Base-by-base conservation (phyloP, 2,113 vertebrate species). In the Sterna hirundo region DNA sequence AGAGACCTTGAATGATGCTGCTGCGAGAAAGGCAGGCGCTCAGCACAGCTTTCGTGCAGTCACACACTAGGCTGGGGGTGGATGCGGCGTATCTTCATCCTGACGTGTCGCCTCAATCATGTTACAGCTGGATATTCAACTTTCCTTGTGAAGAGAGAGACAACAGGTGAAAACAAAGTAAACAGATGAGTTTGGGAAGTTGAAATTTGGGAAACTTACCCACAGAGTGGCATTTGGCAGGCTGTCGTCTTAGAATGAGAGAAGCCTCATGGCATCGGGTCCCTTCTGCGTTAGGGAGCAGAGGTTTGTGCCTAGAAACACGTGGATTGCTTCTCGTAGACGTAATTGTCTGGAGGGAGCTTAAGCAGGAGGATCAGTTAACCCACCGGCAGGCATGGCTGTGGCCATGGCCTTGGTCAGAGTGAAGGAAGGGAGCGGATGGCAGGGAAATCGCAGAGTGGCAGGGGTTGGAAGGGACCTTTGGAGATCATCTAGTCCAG, bases 61-160 rank as follows among this genome's bases (percentile, higher is more conserved):
- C 16, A 44, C 5, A 4, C 5, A 2, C 2, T 34, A 22, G 58
- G 1, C 26, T 36, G 74, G 25, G 57, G 34, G 36, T 61, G 42
- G 30, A 6, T 1, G 0, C 0, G 3, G 47, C 29, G 79, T 30
- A 16, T 20, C 79, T 26, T 23, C 72, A 38, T 13, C 76, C 60
- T 3, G 1, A 2, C 0, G 1, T 15, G 32, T 57, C 2, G 0
- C 27, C 32, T 21, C 49, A 58, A 14, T 11, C 8, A 0, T 5
- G 26, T 20, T 4, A 23, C 60, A 64, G 38, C 47, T 68, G 77
- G 15, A 3, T 12, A 55, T n/a, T 80, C 2, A 1, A 10, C 38
- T 54, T 57, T 12, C 19, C 38, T 4, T 75, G 44, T 9, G 19
- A 38, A 54, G 46, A 80, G 38, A 54, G 40, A 32, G 15, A 17